Evolutionary conservation across 2,797 vertebrate species (phyloP).

Genomic region (Botia kubotai): DNA sequence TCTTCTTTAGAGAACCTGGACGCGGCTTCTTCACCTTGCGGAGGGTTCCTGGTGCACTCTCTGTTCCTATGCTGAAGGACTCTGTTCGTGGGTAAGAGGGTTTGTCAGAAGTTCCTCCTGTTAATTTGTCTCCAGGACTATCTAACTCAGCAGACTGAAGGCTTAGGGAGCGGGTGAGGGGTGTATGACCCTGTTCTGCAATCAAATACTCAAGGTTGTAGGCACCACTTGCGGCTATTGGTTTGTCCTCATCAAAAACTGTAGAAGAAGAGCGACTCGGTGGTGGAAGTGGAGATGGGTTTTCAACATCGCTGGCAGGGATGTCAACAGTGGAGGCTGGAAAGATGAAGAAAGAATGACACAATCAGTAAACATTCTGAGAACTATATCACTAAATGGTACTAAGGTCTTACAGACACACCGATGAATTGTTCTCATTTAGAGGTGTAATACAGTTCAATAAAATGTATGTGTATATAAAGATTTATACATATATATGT

Average conservation of each 20-base stretch:
- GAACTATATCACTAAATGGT: background rate
- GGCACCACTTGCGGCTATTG: conserved; percentile 94
- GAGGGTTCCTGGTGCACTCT: conserved; percentile 90
- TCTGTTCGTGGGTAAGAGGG: conserved; percentile 78
- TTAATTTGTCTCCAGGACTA: conserved; percentile 68
- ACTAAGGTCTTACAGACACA: background rate
- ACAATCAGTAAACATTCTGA: background rate
- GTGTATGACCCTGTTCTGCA: conserved; percentile 72
- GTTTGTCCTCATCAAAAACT: conserved; percentile 94
- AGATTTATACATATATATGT: no score
- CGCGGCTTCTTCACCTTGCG: conserved; percentile 89
- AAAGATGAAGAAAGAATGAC: conserved; percentile 4
- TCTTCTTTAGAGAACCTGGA: conserved; percentile 91
- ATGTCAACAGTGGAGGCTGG: conserved; percentile 68
- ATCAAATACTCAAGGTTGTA: conserved; percentile 89
- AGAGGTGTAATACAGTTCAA: no score
- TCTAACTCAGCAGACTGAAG: conserved; percentile 91
- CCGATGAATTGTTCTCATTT: background rate
- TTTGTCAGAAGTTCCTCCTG: conserved; percentile 68
- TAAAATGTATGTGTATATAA: no score
- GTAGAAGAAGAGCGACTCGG: conserved; percentile 79
- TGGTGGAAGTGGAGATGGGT: conserved; percentile 69
- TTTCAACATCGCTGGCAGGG: conserved; percentile 65
- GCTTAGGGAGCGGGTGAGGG: conserved; percentile 91
- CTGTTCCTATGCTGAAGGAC: conserved; percentile 83